Conservation (phyloP, 2,888 invertebrate species). For the Melanostoma scalare region DNA sequence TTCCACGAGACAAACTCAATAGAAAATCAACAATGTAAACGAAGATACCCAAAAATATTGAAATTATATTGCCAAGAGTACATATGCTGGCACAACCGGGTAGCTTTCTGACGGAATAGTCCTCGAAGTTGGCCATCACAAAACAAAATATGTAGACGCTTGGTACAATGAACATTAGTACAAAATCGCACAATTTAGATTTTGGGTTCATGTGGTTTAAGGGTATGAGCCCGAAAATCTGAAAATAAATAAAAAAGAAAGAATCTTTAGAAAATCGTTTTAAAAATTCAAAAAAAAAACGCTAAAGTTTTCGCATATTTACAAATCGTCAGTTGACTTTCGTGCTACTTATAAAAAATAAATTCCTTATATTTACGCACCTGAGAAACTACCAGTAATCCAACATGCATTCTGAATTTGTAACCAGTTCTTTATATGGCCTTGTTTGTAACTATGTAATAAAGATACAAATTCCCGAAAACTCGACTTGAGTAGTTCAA, state of each 20-base stretch:
- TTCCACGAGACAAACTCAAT: slow-evolving; percentile 78
- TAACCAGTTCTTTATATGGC: too few species aligned
- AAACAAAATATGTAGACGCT: slow-evolving; percentile 77
- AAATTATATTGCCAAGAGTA: slow-evolving; percentile 76
- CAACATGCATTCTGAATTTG: slow-evolving; percentile 34
- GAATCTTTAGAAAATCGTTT: slow-evolving; percentile 6
- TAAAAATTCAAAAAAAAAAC: neutral
- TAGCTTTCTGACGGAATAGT: slow-evolving; percentile 67
- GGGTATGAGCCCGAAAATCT: slow-evolving; percentile 79
- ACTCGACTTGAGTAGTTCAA: slow-evolving; percentile 9
- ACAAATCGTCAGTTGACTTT: too few species aligned
- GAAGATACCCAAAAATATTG: slow-evolving; percentile 78
- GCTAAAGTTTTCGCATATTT: too few species aligned
- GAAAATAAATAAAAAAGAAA: slow-evolving; percentile 23
- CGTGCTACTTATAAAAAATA: neutral
- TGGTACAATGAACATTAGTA: slow-evolving; percentile 77
- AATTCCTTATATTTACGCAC: neutral
- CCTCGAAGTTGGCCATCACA: slow-evolving; percentile 73
- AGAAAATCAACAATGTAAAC: slow-evolving; percentile 77
- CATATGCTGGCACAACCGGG: slow-evolving; percentile 78
- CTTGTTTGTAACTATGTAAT: neutral
- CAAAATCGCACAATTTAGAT: slow-evolving; percentile 75
- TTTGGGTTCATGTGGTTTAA: slow-evolving; percentile 75
- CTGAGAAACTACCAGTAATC: slow-evolving; percentile 49
- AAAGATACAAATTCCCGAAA: neutral